A percentile compares a stretch with the other conserved stretches of the same genome.
These are phyloP conservation scores for Hippocampus comes DNA, from an alignment of 2,113 vertebrate genomes.

Conservation along the genomic window DNA sequence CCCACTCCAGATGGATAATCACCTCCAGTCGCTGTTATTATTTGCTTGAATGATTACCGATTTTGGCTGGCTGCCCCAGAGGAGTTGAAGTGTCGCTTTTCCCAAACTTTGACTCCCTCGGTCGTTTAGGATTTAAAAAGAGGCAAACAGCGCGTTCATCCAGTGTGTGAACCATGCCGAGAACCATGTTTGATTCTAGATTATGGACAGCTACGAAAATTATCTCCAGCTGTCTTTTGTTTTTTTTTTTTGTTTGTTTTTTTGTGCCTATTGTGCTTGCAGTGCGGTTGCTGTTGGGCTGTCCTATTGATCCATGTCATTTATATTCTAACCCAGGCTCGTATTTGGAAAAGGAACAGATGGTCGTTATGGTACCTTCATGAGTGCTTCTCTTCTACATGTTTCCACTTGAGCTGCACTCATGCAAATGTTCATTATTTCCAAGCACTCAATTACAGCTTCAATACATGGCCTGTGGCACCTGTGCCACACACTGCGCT, in stretches of 20 bases:
- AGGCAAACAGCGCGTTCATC: background rate
- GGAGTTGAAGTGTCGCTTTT: constrained; percentile 17
- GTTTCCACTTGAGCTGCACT: constrained; percentile 44
- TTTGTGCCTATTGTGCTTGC: background rate
- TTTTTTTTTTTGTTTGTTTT: background rate
- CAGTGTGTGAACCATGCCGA: background rate
- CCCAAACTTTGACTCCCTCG: constrained; percentile 17
- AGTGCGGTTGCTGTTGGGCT: background rate
- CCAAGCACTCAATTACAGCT: constrained; percentile 37
- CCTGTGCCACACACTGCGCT: constrained; percentile 6
- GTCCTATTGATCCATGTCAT: constrained; percentile 5
- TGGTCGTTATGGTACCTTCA: constrained; percentile 38
- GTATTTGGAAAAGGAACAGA: constrained; percentile 48
- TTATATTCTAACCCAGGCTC: constrained; percentile 25
- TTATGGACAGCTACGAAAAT: background rate
- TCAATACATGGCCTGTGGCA: constrained; percentile 37
- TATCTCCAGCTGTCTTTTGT: background rate
- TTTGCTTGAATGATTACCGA: constrained; percentile 31
- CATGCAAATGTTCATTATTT: constrained; percentile 60
- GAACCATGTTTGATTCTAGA: background rate
- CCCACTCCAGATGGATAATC: constrained; percentile 45
- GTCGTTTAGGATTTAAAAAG: background rate
- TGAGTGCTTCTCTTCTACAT: constrained; percentile 38
- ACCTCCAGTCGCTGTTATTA: constrained; percentile 27
- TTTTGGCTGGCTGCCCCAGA: constrained; percentile 17